Evolutionary conservation across 2,888 invertebrate species (phyloP), one percentile per base, ranked within the genome.

Genomic region (Trachelus stipa): DNA sequence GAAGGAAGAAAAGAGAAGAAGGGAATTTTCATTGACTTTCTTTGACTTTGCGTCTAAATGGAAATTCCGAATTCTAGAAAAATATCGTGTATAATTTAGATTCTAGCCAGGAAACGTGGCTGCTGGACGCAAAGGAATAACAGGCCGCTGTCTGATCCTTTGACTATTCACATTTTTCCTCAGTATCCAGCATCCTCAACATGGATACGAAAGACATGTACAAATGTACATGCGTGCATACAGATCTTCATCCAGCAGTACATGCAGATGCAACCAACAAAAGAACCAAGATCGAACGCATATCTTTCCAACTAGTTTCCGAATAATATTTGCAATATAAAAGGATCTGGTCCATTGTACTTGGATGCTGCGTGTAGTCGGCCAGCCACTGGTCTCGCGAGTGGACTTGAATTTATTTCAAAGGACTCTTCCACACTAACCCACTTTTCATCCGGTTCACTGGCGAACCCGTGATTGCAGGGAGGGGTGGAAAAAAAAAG

Each of bases 201-300:
- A 4, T 12, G 15, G 37, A 37, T 40, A 40, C 15, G 6, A 4
- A 15, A 1, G 15, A 4, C 40, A 15, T 4, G 40, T 40, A 40
- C 11, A 34, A 34, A 6, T 37, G 37, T 4, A 12, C 37, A 15
- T 4, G 4, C 1, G 37, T 15, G 35, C 35, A 35, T 3, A 1
- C 12, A 3, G 0, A 1, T 37, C 56, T 23, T 6, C 23, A 56
- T 56, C 56, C 23, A 23, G 56, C 23, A 23, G 56, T 1, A 23
- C 2, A 1, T 23, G 23, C 23, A 23, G 56, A 56, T 56, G 2
- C 6, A 23, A 2, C 56, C 56, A 56, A 81, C 80, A 86, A 85
- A 85, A 79, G 82, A 79, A 40, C 79, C 79, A 68, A 79, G 83
- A 86, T 86, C 84, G 81, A 84, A 83, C 81, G 78, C 83, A 81